A percentile compares a stretch with the other conserved stretches of the same genome.
Conservation (phyloP, 92 coral and sea anemone genomes). For the Phenganax marumi region DNA sequence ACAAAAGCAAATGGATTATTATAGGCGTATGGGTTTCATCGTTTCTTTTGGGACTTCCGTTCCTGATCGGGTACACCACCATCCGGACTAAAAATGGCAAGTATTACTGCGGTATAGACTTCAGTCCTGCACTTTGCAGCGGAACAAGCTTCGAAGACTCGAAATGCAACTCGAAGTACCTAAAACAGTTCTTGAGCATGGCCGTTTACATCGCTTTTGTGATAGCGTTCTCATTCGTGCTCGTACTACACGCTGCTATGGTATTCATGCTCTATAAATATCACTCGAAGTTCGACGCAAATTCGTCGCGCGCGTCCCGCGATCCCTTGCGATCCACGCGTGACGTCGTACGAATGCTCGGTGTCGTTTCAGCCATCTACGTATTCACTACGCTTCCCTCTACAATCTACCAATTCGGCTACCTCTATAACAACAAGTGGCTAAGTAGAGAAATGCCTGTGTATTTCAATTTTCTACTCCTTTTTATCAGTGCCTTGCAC, state of each 20-base stretch:
- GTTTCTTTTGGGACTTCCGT: not conserved
- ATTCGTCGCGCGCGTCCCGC: not conserved
- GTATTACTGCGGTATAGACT: not conserved
- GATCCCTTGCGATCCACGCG: not conserved
- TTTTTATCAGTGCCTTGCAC: not conserved
- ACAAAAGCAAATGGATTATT: slow-evolving; percentile 33
- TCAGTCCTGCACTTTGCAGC: slow-evolving; percentile 6
- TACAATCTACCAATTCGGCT: slow-evolving; percentile 16
- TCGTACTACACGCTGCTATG: not conserved
- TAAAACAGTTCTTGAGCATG: not conserved
- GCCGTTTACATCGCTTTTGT: not conserved
- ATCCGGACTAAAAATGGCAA: not conserved
- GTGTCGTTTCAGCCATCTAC: slow-evolving; percentile 12
- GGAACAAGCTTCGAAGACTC: not conserved
- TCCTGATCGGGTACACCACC: not conserved
- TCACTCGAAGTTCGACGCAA: not conserved
- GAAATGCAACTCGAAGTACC: not conserved
- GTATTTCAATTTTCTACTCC: slow-evolving; percentile 14
- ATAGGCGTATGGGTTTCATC: slow-evolving; percentile 4
- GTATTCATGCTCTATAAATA: not conserved
- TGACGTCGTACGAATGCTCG: slow-evolving; percentile 30
- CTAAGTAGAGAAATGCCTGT: not conserved
- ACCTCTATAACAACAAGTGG: slow-evolving; percentile 5
- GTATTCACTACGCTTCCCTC: slow-evolving; percentile 12
- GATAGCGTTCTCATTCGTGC: not conserved